Conservation (phyloP, 2,797 vertebrate species). For the Liparis tanakae region DNA sequence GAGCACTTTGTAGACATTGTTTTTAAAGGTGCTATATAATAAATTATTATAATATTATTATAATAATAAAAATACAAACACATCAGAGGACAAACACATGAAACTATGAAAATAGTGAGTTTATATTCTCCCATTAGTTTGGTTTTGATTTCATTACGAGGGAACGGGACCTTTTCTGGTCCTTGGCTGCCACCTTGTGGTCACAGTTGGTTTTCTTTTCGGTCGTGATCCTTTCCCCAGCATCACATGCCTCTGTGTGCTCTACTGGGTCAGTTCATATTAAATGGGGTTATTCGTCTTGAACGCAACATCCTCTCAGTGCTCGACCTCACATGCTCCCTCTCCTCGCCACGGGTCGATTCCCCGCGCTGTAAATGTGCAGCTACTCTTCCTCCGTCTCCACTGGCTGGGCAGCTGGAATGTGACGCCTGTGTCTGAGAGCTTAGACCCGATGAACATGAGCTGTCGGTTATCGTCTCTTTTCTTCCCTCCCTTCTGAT, state of each 20-base stretch:
- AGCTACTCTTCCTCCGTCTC: constrained; percentile 33
- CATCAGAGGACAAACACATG: background rate
- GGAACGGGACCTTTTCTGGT: background rate
- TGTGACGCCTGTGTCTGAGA: constrained; percentile 44
- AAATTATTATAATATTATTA: too few relatives aligned
- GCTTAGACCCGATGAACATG: constrained; percentile 1
- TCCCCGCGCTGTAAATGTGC: constrained; percentile 25
- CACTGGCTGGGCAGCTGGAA: constrained; percentile 47
- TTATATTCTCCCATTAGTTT: background rate
- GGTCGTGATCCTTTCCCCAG: background rate
- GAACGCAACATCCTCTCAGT: constrained; percentile 38
- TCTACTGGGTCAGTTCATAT: constrained; percentile 35
- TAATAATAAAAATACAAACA: background rate
- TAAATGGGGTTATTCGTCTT: constrained; percentile 35
- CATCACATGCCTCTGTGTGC: constrained; percentile 1
- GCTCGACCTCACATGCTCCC: constrained; percentile 7
- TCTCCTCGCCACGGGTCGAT: constrained; percentile 13
- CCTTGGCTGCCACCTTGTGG: constrained; percentile 68
- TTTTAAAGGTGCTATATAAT: too few relatives aligned
- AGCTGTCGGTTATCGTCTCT: background rate
- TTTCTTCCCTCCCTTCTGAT: background rate
- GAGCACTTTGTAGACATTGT: too few relatives aligned
- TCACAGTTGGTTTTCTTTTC: background rate
- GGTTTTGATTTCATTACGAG: background rate
- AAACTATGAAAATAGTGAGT: background rate